A percentile compares a stretch with the other conserved stretches of the same genome.
Conservation (phyloP, 2,113 vertebrate genomes). For the Gobiocypris rarus region DNA sequence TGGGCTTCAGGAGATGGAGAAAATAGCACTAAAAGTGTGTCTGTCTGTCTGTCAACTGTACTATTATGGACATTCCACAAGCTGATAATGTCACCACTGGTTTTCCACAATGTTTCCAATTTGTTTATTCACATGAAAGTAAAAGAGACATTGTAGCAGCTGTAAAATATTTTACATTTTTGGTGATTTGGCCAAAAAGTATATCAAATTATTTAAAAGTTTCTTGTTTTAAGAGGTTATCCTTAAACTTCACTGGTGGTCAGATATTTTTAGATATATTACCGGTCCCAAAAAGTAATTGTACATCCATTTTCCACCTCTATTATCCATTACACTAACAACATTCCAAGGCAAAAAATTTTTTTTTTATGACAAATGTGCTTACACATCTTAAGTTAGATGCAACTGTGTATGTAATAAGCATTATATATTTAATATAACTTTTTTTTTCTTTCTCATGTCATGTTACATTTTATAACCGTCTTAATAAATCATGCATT, state of each 20-base stretch:
- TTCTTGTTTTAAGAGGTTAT: neutral
- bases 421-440: too few species aligned
- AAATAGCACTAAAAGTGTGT: conserved; percentile 54
- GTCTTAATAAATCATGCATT: too few species aligned
- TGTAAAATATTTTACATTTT: neutral
- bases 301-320: neutral
- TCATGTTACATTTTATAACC: too few species aligned
- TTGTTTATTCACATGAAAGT: conserved; percentile 22
- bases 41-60: conserved; percentile 20
- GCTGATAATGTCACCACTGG: neutral
- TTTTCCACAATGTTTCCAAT: conserved; percentile 18
- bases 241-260: neutral
- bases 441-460: too few species aligned
- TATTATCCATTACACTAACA: neutral
- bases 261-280: neutral
- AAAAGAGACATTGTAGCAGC: conserved; percentile 29
- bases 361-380: neutral
- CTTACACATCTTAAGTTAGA: too few species aligned
- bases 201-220: neutral
- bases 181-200: conserved; percentile 49
- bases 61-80: neutral
- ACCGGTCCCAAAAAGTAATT: neutral
- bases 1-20: conserved; percentile 80
- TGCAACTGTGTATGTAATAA: too few species aligned
- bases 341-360: neutral